phyloP scores from a whole-genome alignment of 2,113 vertebrate genomes.

The Pachycephala philippinensis region DNA sequence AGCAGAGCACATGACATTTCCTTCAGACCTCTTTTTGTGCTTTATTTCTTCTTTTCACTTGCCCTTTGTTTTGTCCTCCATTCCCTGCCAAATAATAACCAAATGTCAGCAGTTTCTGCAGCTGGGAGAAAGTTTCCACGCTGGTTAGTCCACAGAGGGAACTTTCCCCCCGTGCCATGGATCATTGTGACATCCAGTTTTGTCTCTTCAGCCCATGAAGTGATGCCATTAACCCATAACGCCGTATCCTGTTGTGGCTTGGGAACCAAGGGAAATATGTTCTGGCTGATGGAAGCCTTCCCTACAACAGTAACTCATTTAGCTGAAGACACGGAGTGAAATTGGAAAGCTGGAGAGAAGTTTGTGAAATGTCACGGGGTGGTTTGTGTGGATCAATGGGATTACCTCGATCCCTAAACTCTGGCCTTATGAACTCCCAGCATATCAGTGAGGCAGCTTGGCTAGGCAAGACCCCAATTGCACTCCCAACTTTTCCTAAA shows the following conservation, averaged over 20 bases:
- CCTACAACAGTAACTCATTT: neutral
- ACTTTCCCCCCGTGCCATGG: neutral
- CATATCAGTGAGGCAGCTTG: neutral
- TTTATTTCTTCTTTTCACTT: neutral
- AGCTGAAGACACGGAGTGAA: neutral
- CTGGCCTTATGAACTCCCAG: neutral
- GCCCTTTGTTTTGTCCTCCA: neutral
- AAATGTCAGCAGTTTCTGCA: neutral
- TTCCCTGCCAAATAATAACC: neutral
- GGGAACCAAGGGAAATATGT: neutral
- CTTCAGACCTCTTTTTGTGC: neutral
- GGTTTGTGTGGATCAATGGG: neutral
- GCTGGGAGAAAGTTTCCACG: neutral
- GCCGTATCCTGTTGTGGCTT: neutral
- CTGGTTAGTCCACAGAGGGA: neutral
- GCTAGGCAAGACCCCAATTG: constrained; percentile 30
- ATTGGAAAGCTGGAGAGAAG: neutral
- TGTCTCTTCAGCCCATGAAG: neutral
- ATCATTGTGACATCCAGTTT: neutral
- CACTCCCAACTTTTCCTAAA: neutral
- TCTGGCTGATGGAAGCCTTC: neutral
- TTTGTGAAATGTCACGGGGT: neutral
- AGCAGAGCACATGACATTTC: neutral
- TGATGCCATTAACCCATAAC: neutral
- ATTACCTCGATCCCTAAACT: neutral